A percentile compares a stretch with the other conserved stretches of the same genome.
phyloP scores from a whole-genome alignment of 2,113 vertebrate species.

The Holacanthus passer region DNA sequence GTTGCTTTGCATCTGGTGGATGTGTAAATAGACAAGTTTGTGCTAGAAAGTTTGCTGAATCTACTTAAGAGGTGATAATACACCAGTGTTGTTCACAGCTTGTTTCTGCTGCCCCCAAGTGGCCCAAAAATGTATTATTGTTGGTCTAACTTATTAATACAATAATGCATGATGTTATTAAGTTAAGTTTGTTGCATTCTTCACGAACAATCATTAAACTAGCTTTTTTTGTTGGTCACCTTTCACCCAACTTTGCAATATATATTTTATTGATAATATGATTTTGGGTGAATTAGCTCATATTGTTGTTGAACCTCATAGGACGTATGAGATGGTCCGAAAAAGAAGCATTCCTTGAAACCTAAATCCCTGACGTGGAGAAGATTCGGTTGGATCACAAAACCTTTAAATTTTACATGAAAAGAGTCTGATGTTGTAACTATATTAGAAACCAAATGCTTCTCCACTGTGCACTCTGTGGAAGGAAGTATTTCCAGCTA shows the following conservation, averaged over 20 bases:
- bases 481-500: not conserved
- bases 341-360: not conserved
- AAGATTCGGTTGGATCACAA: not conserved
- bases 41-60: not conserved
- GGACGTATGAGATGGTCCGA: not conserved
- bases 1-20: not conserved
- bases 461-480: not conserved
- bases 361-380: not conserved
- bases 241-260: too few species aligned
- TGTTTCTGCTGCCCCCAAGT: not conserved
- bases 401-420: too few species aligned
- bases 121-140: not conserved
- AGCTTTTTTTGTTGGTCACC: not conserved
- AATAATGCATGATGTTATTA: not conserved
- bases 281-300: too few species aligned
- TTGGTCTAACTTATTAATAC: not conserved
- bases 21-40: not conserved
- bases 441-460: too few species aligned
- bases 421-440: too few species aligned
- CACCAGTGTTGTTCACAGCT: not conserved
- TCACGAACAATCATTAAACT: not conserved
- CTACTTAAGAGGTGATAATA: not conserved
- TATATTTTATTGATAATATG: not conserved
- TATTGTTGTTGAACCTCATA: not conserved
- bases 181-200: not conserved